These are phyloP conservation scores for Rhinogobius similis DNA, from an alignment of 2,113 vertebrate genomes.

Conservation along the genomic window DNA sequence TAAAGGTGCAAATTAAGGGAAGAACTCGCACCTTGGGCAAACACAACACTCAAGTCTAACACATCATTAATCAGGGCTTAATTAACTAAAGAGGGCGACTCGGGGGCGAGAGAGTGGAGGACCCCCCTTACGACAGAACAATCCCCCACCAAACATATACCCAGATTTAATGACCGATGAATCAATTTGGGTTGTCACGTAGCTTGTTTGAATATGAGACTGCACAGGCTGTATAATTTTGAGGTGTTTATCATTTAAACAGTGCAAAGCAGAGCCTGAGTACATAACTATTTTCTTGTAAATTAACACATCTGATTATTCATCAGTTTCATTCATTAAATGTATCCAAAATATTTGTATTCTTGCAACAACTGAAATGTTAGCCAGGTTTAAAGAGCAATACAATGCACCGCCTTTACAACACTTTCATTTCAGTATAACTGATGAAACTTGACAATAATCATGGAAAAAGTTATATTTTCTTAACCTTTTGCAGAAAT, in stretches of 20 bases:
- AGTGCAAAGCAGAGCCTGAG: neutral
- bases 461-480: too few relatives aligned
- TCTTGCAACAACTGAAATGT: too few relatives aligned
- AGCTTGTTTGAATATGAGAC: constrained; percentile 11
- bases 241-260: neutral
- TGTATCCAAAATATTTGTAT: neutral
- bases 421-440: too few relatives aligned
- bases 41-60: constrained; percentile 64
- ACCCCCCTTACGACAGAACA: constrained; percentile 14
- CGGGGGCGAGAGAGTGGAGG: constrained; percentile 48
- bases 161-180: constrained; percentile 36
- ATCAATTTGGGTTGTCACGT: constrained; percentile 33
- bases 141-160: constrained; percentile 26
- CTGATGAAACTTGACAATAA: too few relatives aligned
- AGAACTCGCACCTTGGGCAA: constrained; percentile 73
- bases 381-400: too few relatives aligned
- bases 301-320: neutral
- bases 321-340: neutral
- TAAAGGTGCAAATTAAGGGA: constrained; percentile 68
- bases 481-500: too few relatives aligned
- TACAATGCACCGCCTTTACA: too few relatives aligned
- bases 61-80: constrained; percentile 76
- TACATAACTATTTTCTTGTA: too few relatives aligned
- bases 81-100: constrained; percentile 68
- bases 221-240: constrained; percentile 4